Evolutionary conservation across 1,140 invertebrate species (phyloP).

Genomic region (Maniola jurtina): DNA sequence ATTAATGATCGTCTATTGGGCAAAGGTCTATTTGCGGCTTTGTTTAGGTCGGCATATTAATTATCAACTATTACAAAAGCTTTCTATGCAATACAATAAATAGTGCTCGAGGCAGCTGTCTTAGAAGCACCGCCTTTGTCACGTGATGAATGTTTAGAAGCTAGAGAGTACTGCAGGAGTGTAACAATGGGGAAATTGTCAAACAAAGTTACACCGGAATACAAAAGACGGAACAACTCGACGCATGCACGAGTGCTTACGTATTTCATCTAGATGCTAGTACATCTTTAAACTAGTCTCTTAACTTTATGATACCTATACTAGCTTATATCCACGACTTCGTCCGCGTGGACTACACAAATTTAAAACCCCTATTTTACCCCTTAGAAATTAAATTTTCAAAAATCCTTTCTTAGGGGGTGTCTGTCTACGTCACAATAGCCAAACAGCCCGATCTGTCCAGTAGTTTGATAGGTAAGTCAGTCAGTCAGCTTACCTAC

Average conservation of each 20-base stretch:
- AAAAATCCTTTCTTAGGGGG: too few species aligned
- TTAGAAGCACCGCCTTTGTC: slow-evolving; percentile 1
- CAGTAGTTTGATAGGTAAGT: too few species aligned
- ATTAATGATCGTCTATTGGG: not conserved
- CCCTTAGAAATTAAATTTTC: too few species aligned
- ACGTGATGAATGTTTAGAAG: slow-evolving; percentile 1
- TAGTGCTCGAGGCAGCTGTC: not conserved
- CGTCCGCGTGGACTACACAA: too few species aligned
- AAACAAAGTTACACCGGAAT: not conserved
- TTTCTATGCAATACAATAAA: not conserved
- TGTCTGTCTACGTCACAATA: too few species aligned
- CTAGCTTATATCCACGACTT: too few species aligned
- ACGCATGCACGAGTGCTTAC: not conserved
- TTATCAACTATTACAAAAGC: not conserved
- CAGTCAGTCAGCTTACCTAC: too few species aligned
- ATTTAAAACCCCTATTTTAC: too few species aligned
- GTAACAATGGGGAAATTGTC: slow-evolving; percentile 3
- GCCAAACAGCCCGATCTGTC: too few species aligned
- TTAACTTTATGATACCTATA: not conserved
- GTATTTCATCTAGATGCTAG: not conserved
- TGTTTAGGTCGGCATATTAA: not conserved
- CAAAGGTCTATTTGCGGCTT: not conserved
- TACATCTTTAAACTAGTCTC: not conserved
- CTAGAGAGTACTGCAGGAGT: too few species aligned
- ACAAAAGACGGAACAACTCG: not conserved